phyloP scores from a whole-genome alignment of 1,140 invertebrate species.

The Radopholus similis region DNA sequence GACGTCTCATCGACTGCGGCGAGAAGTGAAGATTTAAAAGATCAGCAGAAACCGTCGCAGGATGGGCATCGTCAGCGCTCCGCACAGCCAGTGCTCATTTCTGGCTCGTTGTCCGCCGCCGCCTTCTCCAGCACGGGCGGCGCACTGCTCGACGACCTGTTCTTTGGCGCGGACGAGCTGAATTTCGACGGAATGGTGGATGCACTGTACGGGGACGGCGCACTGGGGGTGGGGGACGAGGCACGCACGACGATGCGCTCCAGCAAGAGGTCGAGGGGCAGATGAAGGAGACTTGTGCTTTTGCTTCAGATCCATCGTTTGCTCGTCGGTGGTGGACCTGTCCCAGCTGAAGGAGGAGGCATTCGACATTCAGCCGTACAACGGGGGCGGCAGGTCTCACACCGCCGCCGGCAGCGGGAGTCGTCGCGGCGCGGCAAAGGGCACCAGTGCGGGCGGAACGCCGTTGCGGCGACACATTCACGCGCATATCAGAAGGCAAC shows the following conservation, averaged over 20 bases:
- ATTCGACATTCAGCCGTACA: neutral
- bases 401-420: neutral
- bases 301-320: conserved; percentile 16
- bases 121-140: conserved; percentile 13
- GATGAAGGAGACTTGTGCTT: neutral
- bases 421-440: neutral
- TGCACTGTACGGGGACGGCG: neutral
- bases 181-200: conserved; percentile 23
- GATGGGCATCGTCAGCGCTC: too few relatives aligned
- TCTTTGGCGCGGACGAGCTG: conserved; percentile 29
- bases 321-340: conserved; percentile 12
- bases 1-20: too few relatives aligned
- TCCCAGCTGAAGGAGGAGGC: conserved; percentile 26
- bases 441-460: neutral
- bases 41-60: too few relatives aligned
- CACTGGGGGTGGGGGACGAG: neutral
- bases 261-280: neutral
- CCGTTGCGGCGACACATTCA: neutral
- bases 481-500: too few relatives aligned
- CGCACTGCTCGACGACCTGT: conserved; percentile 7
- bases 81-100: conserved; percentile 17
- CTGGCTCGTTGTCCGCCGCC: conserved; percentile 26
- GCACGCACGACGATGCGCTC: neutral
- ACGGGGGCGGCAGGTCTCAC: neutral
- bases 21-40: too few relatives aligned